These are phyloP conservation scores for Papilio xuthus DNA, from an alignment of 1,140 invertebrate species.

Conservation along the genomic window DNA sequence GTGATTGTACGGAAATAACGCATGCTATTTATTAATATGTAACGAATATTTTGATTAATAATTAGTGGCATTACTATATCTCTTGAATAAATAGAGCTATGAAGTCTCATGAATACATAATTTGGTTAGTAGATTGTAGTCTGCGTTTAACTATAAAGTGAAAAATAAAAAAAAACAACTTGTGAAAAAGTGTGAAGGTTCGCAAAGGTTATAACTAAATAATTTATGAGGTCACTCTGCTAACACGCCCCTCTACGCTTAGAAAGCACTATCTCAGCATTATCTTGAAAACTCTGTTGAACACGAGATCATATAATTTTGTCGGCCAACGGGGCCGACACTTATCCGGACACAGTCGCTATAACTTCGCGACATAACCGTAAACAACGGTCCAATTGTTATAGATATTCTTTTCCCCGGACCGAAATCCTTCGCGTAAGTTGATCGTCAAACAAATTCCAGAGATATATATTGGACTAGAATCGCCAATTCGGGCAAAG, in stretches of 20 bases:
- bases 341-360: constrained; percentile 49
- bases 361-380: constrained; percentile 58
- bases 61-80: background rate
- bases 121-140: no score
- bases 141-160: background rate
- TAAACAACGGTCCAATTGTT: constrained; percentile 64
- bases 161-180: background rate
- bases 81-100: no score
- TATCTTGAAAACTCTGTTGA: constrained; percentile 51
- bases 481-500: constrained; percentile 77
- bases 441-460: constrained; percentile 74
- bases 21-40: background rate
- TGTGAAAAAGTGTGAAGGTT: constrained; percentile 12
- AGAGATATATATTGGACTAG: constrained; percentile 70
- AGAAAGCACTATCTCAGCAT: constrained; percentile 49
- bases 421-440: constrained; percentile 55
- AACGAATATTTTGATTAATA: background rate
- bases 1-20: constrained; percentile 6
- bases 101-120: no score
- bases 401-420: constrained; percentile 67
- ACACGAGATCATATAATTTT: constrained; percentile 51
- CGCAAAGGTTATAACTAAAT: constrained; percentile 18
- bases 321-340: constrained; percentile 42
- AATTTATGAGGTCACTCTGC: constrained; percentile 33
- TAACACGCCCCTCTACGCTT: constrained; percentile 3